Base-by-base conservation (phyloP, 2,888 invertebrate species). In the Platycnemis pennipes region DNA sequence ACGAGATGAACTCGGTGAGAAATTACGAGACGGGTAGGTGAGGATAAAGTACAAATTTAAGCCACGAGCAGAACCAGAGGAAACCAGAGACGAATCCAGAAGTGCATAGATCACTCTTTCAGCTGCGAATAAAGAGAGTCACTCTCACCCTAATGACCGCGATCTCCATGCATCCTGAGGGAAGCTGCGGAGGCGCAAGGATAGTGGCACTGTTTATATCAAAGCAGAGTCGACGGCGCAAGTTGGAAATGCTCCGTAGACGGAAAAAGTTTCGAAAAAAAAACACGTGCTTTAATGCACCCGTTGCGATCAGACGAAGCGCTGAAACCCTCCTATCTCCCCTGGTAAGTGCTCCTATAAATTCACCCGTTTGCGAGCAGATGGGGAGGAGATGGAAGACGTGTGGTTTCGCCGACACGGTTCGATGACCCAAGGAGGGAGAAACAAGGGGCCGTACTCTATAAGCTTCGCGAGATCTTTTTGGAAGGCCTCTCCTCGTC, bases 301-400 rank as follows among this genome's bases (percentile, higher is more conserved):
- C 45, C 22, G 45, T 26, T 45, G 87, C n/a, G 45, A 87, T 87
- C 87, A 22, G 45, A 37, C 31, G 45, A 87, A 56, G n/a, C 42
- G 44, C 63, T 45, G 42, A 91, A 53, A 69, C 44, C 63, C 69
- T 26, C 42, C 42, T n/a, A n/a, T n/a, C 26, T 16, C 42, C 31
- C 26, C n/a, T 13, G 11, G 11, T 44, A 69, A 91, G n/a, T 44
- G 91, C 63, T 91, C 91, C 45, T 37, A n/a, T 44, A 42, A 91
- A 91, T 44, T 91, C 63, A 37, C 77, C 37, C 42, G 37, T 22
- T 63, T 69, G 19, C n/a, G 69, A 91, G 69, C n/a, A 69, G 63
- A 69, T 16, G 63, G 26, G n/a, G 63, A n/a, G 4, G 69, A 44
- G 13, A 8, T 19, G 22, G 63, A 63, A 69, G 45, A 8, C 11